phyloP scores from a whole-genome alignment of 2,888 invertebrate genomes.

The Allolobophora icterica region DNA sequence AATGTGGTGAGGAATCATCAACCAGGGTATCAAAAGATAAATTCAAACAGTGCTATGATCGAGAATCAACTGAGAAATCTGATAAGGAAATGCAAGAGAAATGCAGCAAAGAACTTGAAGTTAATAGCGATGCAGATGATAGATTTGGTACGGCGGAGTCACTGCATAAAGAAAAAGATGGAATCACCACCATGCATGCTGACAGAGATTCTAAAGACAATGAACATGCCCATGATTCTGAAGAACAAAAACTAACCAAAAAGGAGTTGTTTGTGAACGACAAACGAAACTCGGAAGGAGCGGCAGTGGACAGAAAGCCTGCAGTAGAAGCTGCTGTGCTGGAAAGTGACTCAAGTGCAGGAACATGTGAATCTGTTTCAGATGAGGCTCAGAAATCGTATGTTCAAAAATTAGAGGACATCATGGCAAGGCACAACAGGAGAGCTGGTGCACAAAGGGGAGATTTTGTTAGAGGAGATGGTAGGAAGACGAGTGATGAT shows the following conservation, averaged over 20 bases:
- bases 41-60: not conserved
- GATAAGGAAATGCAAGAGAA: not conserved
- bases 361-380: not conserved
- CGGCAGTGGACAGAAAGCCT: not conserved
- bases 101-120: not conserved
- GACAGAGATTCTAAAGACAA: not conserved
- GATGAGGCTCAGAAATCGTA: constrained; percentile 4
- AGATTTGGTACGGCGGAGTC: not conserved
- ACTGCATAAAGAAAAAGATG: not conserved
- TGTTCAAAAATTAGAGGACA: constrained; percentile 28
- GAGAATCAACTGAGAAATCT: not conserved
- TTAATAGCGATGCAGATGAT: not conserved
- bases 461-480: not conserved
- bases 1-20: not conserved
- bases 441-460: not conserved
- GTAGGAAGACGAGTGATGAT: not conserved
- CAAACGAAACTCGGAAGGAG: not conserved
- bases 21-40: not conserved
- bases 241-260: not conserved
- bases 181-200: not conserved
- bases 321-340: not conserved
- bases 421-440: constrained; percentile 22
- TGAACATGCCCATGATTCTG: not conserved
- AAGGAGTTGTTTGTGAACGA: not conserved
- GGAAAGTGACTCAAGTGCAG: not conserved